Evolutionary conservation across 2,888 invertebrate species (phyloP), one percentile per base, ranked within the genome.

Genomic region (Chaetoderma sp.): DNA sequence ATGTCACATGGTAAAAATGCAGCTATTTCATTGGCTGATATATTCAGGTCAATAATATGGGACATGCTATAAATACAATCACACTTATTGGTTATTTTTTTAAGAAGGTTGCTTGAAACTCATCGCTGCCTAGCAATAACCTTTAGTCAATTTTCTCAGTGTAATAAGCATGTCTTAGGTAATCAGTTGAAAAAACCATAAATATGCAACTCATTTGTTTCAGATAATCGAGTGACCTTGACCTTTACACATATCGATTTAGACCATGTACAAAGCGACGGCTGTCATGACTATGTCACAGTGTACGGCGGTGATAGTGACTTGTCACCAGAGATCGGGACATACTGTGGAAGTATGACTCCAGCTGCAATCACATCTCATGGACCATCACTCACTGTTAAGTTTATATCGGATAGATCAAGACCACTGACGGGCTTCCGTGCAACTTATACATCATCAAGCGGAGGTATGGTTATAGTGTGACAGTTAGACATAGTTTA

Each of bases 151-250:
- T n/a, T n/a, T n/a, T n/a, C n/a, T n/a, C n/a, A n/a, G n/a, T n/a
- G n/a, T n/a, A n/a, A n/a, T n/a, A n/a, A n/a, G n/a, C n/a, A n/a
- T n/a, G n/a, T n/a, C n/a, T n/a, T n/a, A n/a, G n/a, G n/a, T n/a
- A n/a, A n/a, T n/a, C n/a, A n/a, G n/a, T n/a, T n/a, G n/a, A n/a
- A n/a, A n/a, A n/a, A n/a, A n/a, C n/a, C n/a, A n/a, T n/a, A n/a
- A n/a, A n/a, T n/a, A n/a, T n/a, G n/a, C n/a, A 23, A 57, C 16
- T 21, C 23, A 8, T n/a, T 16, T 16, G 32, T 86, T 72, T 30
- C 82, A 87, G 91, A 88, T 74, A 89, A 92, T 77, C 91, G 91
- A 74, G 88, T 94, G 33, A 91, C 91, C 21, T 82, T 94, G 42
- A 91, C 90, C 0, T 89, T 94, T 74, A 91, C 91, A 1, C 90